Evolutionary conservation across 2,797 vertebrate species (phyloP).

Genomic region (Pipistrellus nathusii): DNA sequence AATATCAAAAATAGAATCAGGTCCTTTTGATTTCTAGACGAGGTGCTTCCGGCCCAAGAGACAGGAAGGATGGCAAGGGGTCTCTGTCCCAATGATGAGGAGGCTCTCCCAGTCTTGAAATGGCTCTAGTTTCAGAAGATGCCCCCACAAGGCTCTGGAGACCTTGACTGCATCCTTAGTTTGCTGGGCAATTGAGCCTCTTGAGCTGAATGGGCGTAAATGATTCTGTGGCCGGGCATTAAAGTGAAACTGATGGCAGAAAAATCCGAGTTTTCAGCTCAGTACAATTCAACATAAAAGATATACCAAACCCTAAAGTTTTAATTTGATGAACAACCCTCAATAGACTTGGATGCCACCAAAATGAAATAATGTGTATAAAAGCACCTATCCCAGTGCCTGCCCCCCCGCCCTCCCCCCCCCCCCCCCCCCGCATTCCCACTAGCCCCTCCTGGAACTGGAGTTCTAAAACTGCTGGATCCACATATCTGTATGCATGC

Average conservation of each 20-base stretch:
- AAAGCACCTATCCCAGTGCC: slow-evolving; percentile 40
- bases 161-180: background rate
- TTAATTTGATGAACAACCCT: slow-evolving; percentile 44
- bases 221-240: background rate
- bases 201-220: background rate
- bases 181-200: background rate
- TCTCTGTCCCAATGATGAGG: background rate
- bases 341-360: slow-evolving; percentile 15
- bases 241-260: slow-evolving; percentile 29
- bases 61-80: background rate
- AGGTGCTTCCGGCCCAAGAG: background rate
- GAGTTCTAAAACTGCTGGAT: slow-evolving; percentile 44
- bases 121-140: background rate
- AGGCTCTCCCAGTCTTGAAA: background rate
- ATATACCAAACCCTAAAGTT: slow-evolving; percentile 13
- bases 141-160: background rate
- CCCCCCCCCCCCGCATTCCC: background rate
- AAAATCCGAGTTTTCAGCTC: slow-evolving; percentile 38
- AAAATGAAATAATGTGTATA: background rate
- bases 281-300: background rate
- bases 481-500: background rate
- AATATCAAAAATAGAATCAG: slow-evolving; percentile 55
- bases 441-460: background rate
- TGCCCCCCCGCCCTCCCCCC: too few relatives aligned
- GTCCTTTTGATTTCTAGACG: slow-evolving; percentile 62